phyloP scores from a whole-genome alignment of 1,140 invertebrate genomes.

The Drosophila asahinai region DNA sequence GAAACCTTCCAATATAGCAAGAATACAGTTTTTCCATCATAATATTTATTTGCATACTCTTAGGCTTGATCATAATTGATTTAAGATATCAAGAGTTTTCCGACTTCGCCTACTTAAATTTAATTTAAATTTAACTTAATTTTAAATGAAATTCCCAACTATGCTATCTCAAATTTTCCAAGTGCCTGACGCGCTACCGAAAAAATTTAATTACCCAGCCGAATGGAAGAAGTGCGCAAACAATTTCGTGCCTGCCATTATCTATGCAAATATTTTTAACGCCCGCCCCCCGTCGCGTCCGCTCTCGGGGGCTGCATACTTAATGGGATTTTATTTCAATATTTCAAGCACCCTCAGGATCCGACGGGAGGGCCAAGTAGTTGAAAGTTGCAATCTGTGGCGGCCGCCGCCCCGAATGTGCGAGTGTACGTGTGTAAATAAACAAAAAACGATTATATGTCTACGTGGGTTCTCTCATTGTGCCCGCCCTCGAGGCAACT shows the following conservation, averaged over 20 bases:
- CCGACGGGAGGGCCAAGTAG: conserved; percentile 41
- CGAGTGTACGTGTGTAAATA: conserved; percentile 19
- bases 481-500: conserved; percentile 3
- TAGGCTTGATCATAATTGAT: neutral
- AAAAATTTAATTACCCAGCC: conserved; percentile 66
- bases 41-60: neutral
- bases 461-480: conserved; percentile 34
- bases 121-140: no score
- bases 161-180: neutral
- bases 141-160: neutral
- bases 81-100: neutral
- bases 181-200: neutral
- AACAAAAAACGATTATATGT: conserved; percentile 39
- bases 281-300: neutral
- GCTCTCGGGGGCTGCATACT: conserved; percentile 13
- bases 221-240: conserved; percentile 51
- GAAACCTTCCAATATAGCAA: no score
- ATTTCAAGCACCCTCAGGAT: conserved; percentile 56
- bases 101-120: neutral
- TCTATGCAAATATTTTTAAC: conserved; percentile 70
- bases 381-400: conserved; percentile 59
- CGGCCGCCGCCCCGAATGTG: neutral
- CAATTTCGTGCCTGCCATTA: conserved; percentile 55
- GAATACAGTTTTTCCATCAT: no score
- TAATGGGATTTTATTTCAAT: conserved; percentile 76